phyloP scores from a whole-genome alignment of 2,797 vertebrate genomes.

The Chelonia mydas region DNA sequence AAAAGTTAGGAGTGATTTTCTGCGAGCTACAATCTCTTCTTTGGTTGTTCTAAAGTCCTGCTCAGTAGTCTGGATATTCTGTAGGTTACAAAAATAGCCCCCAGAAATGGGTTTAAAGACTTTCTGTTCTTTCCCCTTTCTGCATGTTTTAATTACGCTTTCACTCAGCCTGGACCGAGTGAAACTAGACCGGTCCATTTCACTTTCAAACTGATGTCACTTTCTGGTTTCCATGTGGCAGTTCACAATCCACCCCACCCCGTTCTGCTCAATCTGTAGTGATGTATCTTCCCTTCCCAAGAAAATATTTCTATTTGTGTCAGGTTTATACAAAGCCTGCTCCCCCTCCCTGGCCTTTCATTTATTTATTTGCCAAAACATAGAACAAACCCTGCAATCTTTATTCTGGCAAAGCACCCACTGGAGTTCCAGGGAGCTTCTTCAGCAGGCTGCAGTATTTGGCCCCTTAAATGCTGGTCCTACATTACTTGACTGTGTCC shows the following conservation, averaged over 20 bases:
- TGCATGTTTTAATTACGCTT: neutral
- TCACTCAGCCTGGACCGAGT: neutral
- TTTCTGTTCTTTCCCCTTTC: neutral
- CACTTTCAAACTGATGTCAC: neutral
- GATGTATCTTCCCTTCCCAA: neutral
- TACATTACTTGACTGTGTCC: neutral
- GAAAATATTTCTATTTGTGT: neutral
- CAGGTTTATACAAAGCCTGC: neutral
- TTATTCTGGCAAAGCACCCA: neutral
- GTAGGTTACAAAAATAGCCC: neutral
- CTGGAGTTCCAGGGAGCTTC: neutral
- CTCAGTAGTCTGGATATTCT: neutral
- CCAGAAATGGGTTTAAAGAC: neutral
- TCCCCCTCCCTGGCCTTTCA: neutral
- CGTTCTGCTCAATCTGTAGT: neutral
- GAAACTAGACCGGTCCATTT: neutral
- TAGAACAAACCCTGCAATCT: neutral
- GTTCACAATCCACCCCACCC: neutral
- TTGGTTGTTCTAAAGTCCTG: neutral
- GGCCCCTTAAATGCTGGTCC: neutral
- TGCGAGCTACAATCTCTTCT: neutral
- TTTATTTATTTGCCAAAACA: neutral
- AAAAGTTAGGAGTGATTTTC: neutral
- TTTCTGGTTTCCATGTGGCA: neutral
- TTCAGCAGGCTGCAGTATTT: neutral